These are phyloP conservation scores for Herpetotheres cachinnans DNA, from an alignment of 2,113 vertebrate species.

Conservation along the genomic window DNA sequence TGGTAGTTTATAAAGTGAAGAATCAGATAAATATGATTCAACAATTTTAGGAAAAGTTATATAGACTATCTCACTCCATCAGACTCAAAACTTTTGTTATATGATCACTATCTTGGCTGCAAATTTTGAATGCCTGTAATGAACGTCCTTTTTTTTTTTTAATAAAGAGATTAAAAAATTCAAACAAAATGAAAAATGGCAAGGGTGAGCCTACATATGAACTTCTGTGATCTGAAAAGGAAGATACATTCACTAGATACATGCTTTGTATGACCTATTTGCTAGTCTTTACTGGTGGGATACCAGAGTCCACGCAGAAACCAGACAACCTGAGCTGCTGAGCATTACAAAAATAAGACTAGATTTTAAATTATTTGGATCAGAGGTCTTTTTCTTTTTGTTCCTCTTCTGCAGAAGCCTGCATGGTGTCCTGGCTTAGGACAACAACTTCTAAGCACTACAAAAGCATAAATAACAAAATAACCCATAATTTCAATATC, in stretches of 20 bases:
- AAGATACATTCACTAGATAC: not conserved
- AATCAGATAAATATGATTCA: not conserved
- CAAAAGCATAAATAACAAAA: not conserved
- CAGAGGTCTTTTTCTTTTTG: not conserved
- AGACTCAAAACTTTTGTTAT: not conserved
- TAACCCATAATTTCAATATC: not conserved
- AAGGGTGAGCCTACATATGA: not conserved
- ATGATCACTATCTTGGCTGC: not conserved
- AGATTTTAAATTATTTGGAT: not conserved
- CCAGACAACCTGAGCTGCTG: not conserved
- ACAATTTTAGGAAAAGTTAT: not conserved
- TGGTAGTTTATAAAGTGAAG: not conserved
- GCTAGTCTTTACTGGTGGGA: not conserved
- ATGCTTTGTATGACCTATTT: not conserved
- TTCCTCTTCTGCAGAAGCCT: not conserved
- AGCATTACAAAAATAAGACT: not conserved
- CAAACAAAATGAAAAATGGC: not conserved
- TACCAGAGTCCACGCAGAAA: not conserved
- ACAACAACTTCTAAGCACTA: not conserved
- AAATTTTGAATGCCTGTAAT: not conserved
- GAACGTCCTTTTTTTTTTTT: not conserved
- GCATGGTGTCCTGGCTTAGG: not conserved
- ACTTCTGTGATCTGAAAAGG: not conserved
- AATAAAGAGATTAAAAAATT: not conserved
- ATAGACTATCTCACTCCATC: not conserved